These are phyloP conservation scores for Ectobius pallidus DNA, from an alignment of 2,888 invertebrate genomes.

Conservation along the genomic window DNA sequence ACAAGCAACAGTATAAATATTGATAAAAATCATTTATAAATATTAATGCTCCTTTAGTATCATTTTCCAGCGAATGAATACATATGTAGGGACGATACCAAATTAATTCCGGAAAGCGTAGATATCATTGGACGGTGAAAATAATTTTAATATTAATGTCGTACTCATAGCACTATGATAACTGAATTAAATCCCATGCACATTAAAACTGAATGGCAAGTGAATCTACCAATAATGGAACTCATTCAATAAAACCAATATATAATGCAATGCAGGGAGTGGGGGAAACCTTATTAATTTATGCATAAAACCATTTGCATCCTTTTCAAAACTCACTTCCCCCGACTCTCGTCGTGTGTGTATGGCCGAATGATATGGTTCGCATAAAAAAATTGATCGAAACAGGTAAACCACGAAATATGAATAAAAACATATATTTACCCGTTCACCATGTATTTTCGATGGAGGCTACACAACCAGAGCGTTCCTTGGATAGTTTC, in stretches of 20 bases:
- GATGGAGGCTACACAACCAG: too few species aligned
- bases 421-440: too few species aligned
- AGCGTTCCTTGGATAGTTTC: too few species aligned
- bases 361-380: too few species aligned
- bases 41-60: neutral
- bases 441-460: too few species aligned
- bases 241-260: neutral
- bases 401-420: too few species aligned
- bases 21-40: neutral
- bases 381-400: too few species aligned
- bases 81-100: neutral
- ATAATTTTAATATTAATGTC: conserved; percentile 22
- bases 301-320: conserved; percentile 9
- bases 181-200: conserved; percentile 16
- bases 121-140: neutral
- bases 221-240: neutral
- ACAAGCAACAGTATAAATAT: neutral
- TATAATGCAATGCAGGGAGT: neutral
- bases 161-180: neutral
- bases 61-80: neutral
- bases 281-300: neutral
- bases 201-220: conserved; percentile 11
- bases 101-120: neutral
- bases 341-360: too few species aligned
- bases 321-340: neutral